Percentiles rank a stretch among this genome's conserved stretches.
phyloP scores from a whole-genome alignment of 2,797 vertebrate genomes.

The Characodon lateralis region DNA sequence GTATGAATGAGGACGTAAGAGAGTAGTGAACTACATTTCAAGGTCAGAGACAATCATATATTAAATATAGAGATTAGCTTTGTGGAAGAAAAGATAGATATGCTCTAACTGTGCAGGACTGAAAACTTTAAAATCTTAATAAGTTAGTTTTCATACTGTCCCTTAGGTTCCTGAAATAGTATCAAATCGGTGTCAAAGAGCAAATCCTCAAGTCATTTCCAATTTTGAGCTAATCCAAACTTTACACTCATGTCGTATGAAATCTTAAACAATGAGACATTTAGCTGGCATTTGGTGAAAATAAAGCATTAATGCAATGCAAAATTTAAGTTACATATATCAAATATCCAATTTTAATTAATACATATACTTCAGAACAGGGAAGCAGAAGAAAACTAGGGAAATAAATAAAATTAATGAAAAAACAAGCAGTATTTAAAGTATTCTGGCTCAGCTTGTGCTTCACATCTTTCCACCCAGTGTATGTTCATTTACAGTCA shows the following conservation, averaged over 20 bases:
- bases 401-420: neutral
- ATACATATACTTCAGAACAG: neutral
- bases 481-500: conserved; percentile 5
- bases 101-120: neutral
- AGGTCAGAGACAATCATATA: neutral
- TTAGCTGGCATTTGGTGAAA: neutral
- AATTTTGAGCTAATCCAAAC: neutral
- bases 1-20: neutral
- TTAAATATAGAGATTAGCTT: conserved; percentile 7
- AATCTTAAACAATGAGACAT: neutral
- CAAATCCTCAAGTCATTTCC: neutral
- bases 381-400: neutral
- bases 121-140: neutral
- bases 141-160: neutral
- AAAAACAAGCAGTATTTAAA: neutral
- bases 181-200: neutral
- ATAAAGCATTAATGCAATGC: neutral
- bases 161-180: neutral
- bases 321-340: neutral
- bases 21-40: neutral
- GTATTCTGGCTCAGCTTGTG: conserved; percentile 4
- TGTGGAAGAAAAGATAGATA: neutral
- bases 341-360: neutral
- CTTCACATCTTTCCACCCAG: neutral
- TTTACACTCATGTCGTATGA: neutral